Evolutionary conservation across 37 sponge, comb jelly and placozoan species (phyloP).

Genomic region (Chondrilla cf. caribensis): DNA sequence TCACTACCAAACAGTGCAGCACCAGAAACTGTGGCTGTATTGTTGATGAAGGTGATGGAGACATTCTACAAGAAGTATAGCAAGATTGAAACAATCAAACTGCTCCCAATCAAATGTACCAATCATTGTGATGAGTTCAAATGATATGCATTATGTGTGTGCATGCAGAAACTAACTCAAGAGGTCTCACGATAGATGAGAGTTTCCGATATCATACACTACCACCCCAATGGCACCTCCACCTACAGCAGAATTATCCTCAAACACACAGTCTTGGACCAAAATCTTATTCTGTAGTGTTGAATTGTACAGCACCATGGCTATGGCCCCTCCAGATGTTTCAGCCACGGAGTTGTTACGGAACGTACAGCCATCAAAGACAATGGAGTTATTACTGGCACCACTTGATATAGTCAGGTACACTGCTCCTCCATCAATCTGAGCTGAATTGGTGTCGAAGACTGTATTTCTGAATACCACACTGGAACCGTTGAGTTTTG

Average conservation of each 20-base stretch:
- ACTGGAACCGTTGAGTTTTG: neutral
- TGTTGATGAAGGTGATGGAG: neutral
- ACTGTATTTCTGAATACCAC: conserved; percentile 5
- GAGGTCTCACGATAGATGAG: too few relatives aligned
- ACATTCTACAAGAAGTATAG: neutral
- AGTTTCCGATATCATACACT: neutral
- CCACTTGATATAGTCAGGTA: neutral
- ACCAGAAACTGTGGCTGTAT: neutral
- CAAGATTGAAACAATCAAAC: too few relatives aligned
- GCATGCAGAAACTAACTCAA: too few relatives aligned
- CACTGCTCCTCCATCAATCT: conserved; percentile 15
- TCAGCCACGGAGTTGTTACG: neutral
- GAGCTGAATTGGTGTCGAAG: neutral
- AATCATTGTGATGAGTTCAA: too few relatives aligned
- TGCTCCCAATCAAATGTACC: too few relatives aligned
- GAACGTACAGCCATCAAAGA: conserved; percentile 1
- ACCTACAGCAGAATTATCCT: conserved; percentile 3
- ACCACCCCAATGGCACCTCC: neutral
- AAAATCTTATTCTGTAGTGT: neutral
- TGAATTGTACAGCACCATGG: neutral
- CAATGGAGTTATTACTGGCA: neutral
- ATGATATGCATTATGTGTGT: too few relatives aligned
- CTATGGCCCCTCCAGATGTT: conserved; percentile 9
- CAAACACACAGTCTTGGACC: neutral
- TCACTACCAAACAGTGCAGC: conserved; percentile 20